phyloP scores from a whole-genome alignment of 2,113 vertebrate genomes.

The Platichthys stellatus region DNA sequence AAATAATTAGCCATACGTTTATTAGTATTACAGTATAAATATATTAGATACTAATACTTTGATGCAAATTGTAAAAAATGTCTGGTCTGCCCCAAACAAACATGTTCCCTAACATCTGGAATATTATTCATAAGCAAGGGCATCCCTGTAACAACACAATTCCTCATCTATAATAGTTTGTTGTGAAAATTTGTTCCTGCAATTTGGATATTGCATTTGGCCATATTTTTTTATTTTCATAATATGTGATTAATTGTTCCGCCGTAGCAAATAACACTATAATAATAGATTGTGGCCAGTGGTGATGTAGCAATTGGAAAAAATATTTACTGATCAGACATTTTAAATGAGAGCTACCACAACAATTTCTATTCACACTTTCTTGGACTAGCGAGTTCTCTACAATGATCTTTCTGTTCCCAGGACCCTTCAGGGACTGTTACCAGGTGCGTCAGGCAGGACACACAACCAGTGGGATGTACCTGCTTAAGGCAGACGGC shows the following conservation, averaged over 20 bases:
- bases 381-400: not conserved
- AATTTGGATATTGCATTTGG: conserved; percentile 1
- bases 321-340: not conserved
- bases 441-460: conserved; percentile 91
- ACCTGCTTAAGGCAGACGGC: conserved; percentile 90
- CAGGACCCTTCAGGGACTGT: conserved; percentile 96
- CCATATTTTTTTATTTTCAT: not conserved
- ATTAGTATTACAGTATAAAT: not conserved
- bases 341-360: not conserved
- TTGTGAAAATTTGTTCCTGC: not conserved
- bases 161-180: not conserved
- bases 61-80: too few relatives aligned
- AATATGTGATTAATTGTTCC: not conserved
- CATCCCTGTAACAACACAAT: not conserved
- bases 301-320: not conserved
- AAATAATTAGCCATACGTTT: not conserved
- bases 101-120: not conserved
- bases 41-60: not conserved
- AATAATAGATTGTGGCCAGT: not conserved
- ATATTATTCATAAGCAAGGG: not conserved
- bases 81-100: not conserved
- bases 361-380: not conserved
- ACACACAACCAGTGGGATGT: conserved; percentile 92
- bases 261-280: not conserved
- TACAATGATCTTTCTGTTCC: conserved; percentile 22